Percentiles rank a stretch among this genome's conserved stretches.
phyloP scores from a whole-genome alignment of 1,140 invertebrate genomes.

The Bombus soroeensis region DNA sequence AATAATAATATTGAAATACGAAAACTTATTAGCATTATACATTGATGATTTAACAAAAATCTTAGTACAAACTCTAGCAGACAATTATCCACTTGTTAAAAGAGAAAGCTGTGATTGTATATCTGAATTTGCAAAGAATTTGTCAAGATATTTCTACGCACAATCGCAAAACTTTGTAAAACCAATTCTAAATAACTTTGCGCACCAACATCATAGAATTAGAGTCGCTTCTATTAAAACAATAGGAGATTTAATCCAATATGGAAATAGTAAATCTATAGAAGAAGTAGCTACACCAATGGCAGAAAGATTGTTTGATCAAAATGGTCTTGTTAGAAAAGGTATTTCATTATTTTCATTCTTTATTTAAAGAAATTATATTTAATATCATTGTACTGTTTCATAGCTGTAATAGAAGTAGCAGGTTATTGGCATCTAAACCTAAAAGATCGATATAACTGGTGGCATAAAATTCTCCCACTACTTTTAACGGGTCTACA shows the following conservation, averaged over 20 bases:
- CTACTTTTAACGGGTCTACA: constrained; percentile 89
- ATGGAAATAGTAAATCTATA: constrained; percentile 86
- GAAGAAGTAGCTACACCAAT: constrained; percentile 86
- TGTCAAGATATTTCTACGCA: constrained; percentile 88
- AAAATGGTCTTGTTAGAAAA: constrained; percentile 86
- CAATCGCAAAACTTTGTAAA: constrained; percentile 88
- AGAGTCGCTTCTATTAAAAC: constrained; percentile 88
- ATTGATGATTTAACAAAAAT: constrained; percentile 90
- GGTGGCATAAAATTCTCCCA: constrained; percentile 89
- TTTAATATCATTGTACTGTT: constrained; percentile 10
- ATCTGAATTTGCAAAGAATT: constrained; percentile 85
- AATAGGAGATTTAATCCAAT: constrained; percentile 85
- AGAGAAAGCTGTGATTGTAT: constrained; percentile 89
- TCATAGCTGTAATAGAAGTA: constrained; percentile 85
- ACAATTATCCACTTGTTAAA: constrained; percentile 91
- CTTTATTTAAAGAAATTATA: not conserved
- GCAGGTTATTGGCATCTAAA: constrained; percentile 87
- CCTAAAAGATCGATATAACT: constrained; percentile 90
- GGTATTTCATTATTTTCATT: constrained; percentile 62
- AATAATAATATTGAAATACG: constrained; percentile 87
- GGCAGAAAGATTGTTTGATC: constrained; percentile 90
- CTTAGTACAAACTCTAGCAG: constrained; percentile 87
- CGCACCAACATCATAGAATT: constrained; percentile 92
- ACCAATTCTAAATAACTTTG: constrained; percentile 88
- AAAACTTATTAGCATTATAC: constrained; percentile 85